A percentile compares a stretch with the other conserved stretches of the same genome.
Conservation (phyloP, 2,797 vertebrate genomes). For the Myotis myotis region DNA sequence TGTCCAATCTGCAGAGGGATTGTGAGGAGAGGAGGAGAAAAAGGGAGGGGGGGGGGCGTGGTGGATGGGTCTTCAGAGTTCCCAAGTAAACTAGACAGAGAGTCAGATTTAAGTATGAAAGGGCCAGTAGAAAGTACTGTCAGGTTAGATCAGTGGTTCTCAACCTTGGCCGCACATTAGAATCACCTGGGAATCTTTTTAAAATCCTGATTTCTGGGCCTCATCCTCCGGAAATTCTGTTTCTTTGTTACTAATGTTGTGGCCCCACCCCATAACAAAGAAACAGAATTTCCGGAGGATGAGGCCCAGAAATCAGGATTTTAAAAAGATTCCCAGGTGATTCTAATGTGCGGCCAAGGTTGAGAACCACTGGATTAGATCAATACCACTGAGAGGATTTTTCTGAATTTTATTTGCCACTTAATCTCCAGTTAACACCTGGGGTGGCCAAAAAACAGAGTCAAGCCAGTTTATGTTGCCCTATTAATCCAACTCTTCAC, state of each 20-base stretch:
- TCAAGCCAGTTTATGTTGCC: background rate
- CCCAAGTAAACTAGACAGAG: background rate
- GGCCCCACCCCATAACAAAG: too few species aligned
- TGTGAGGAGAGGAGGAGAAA: background rate
- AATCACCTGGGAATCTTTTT: too few species aligned
- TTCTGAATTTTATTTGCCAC: background rate
- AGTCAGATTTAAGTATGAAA: background rate
- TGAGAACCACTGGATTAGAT: too few species aligned
- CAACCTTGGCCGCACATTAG: too few species aligned
- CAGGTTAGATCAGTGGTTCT: background rate
- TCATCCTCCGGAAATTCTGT: too few species aligned
- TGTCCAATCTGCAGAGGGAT: background rate
- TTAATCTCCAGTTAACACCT: background rate
- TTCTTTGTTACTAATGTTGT: too few species aligned
- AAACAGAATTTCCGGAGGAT: too few species aligned
- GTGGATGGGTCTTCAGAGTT: background rate
- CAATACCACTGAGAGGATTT: background rate
- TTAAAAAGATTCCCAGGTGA: too few species aligned
- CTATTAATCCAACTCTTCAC: background rate
- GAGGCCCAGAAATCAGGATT: too few species aligned
- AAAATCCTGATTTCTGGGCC: too few species aligned
- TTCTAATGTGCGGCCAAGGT: too few species aligned
- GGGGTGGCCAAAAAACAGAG: background rate
- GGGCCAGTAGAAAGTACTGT: background rate
- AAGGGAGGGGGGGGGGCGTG: rapidly evolving